Percentiles rank a stretch among this genome's conserved stretches.
Conservation (phyloP, 1,140 invertebrate genomes). For the Oedothorax gibbosus region DNA sequence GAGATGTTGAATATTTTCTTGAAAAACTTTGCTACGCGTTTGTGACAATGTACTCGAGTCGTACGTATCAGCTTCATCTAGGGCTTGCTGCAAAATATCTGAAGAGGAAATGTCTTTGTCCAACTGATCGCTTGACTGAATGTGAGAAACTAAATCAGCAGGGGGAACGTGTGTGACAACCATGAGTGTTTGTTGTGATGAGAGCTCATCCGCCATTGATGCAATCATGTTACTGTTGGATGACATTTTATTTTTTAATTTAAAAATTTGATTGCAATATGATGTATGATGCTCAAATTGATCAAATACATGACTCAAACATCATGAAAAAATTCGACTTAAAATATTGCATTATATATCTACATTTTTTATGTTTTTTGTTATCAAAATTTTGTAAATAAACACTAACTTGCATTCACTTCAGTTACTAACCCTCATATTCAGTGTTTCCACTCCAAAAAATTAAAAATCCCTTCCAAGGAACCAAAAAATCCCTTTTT, state of each 20-base stretch:
- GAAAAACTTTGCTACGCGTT: constrained; percentile 57
- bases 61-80: constrained; percentile 66
- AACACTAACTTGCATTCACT: too few species aligned
- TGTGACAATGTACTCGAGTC: constrained; percentile 53
- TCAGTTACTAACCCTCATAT: too few species aligned
- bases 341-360: too few species aligned
- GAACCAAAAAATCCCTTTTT: too few species aligned
- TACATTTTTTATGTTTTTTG: too few species aligned
- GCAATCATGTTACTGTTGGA: constrained; percentile 13
- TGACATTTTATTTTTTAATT: not conserved
- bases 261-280: too few species aligned
- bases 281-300: too few species aligned
- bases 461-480: too few species aligned
- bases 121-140: not conserved
- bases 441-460: too few species aligned
- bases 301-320: too few species aligned
- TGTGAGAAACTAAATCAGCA: not conserved
- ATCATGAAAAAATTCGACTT: too few species aligned
- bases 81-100: constrained; percentile 69
- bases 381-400: too few species aligned
- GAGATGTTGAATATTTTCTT: constrained; percentile 51
- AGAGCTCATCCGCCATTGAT: constrained; percentile 46
- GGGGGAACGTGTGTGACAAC: constrained; percentile 8
- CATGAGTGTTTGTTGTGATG: constrained; percentile 53
- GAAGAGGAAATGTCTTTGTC: constrained; percentile 54